Evolutionary conservation across 2,888 invertebrate species (phyloP).

Genomic region (Dichetophora obliterata): DNA sequence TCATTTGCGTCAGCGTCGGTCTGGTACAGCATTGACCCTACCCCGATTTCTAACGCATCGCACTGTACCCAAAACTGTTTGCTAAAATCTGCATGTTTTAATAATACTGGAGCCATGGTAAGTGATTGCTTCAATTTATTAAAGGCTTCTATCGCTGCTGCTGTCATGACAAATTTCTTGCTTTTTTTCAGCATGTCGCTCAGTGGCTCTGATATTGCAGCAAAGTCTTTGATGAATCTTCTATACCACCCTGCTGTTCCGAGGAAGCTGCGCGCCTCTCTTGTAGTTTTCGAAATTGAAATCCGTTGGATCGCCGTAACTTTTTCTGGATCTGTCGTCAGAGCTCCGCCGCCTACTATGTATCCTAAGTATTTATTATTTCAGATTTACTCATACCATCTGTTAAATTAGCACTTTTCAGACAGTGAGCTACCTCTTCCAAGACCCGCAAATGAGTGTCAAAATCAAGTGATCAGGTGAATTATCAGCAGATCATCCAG

Average conservation of each 20-base stretch:
- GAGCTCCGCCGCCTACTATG: neutral
- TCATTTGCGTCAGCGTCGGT: too few species aligned
- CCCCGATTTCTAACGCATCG: too few species aligned
- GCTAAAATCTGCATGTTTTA: too few species aligned
- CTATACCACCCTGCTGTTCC: constrained; percentile 10
- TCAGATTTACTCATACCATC: neutral
- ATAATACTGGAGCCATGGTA: neutral
- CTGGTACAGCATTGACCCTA: neutral
- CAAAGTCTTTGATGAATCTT: neutral
- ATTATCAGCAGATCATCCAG: neutral
- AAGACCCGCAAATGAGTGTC: neutral
- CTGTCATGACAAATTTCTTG: too few species aligned
- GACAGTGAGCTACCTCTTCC: neutral
- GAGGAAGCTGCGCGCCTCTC: neutral
- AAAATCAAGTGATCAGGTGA: neutral
- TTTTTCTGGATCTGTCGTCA: constrained; percentile 41
- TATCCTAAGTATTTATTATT: neutral
- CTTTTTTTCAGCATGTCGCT: constrained; percentile 9
- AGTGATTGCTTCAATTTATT: too few species aligned
- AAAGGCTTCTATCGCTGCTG: too few species aligned
- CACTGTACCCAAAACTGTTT: too few species aligned
- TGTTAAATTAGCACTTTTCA: neutral
- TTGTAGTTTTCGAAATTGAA: neutral
- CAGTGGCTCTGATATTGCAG: neutral
- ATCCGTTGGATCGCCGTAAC: constrained; percentile 36